Conservation (phyloP, 2,797 vertebrate genomes). For the Odontamblyopus rebecca region DNA sequence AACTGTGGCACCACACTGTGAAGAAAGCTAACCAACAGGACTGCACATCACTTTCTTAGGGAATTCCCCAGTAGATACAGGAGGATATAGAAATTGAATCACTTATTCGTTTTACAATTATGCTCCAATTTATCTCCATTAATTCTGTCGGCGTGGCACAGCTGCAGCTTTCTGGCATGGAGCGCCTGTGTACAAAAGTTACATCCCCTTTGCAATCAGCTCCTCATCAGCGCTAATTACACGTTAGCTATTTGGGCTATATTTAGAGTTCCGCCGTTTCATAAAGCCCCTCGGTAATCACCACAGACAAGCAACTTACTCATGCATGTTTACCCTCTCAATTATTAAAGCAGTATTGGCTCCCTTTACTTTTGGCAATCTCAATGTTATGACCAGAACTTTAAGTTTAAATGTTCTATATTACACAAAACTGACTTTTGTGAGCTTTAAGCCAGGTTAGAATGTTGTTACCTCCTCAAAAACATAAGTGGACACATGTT, state of each 20-base stretch:
- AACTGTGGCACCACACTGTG: constrained; percentile 5
- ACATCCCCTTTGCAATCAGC: constrained; percentile 73
- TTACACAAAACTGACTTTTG: too few relatives aligned
- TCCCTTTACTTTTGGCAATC: constrained; percentile 42
- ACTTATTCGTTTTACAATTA: constrained; percentile 68
- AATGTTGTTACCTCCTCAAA: too few relatives aligned
- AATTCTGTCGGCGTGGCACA: constrained; percentile 53
- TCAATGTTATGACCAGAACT: constrained; percentile 28
- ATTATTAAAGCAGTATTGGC: constrained; percentile 64
- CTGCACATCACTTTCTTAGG: constrained; percentile 42
- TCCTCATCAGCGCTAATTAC: constrained; percentile 78
- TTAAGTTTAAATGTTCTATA: not conserved
- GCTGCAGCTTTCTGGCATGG: constrained; percentile 47
- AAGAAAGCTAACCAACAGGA: constrained; percentile 10
- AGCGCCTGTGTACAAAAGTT: constrained; percentile 54
- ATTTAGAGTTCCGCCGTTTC: constrained; percentile 72
- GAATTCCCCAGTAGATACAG: constrained; percentile 50
- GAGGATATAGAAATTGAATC: constrained; percentile 59
- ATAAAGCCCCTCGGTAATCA: constrained; percentile 50
- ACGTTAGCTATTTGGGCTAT: constrained; percentile 69
- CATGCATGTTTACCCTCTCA: constrained; percentile 61
- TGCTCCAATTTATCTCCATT: constrained; percentile 68
- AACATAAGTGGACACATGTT: too few relatives aligned
- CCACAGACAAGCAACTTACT: constrained; percentile 55
- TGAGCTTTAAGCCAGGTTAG: too few relatives aligned